phyloP scores from a whole-genome alignment of 2,888 invertebrate genomes.

The Drosophila greeni region DNA sequence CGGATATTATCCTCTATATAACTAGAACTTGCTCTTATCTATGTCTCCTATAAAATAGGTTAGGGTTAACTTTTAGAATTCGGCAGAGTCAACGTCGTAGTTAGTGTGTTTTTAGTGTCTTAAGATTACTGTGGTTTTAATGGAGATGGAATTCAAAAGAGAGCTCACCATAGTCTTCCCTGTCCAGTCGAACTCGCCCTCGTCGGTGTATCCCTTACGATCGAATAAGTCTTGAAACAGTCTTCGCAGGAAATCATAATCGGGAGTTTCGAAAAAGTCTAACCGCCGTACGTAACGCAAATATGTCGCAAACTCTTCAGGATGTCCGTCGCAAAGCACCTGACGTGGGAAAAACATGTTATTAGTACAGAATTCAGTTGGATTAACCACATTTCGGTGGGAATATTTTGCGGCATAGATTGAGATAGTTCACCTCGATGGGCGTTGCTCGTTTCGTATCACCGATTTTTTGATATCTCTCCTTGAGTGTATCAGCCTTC shows the following conservation, averaged over 20 bases:
- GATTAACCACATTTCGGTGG: not conserved
- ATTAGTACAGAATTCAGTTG: constrained; percentile 1
- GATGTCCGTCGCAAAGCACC: constrained; percentile 90
- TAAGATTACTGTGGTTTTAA: constrained; percentile 6
- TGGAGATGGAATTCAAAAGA: not conserved
- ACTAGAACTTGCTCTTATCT: constrained; percentile 41
- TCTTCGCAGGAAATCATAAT: constrained; percentile 98
- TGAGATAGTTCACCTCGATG: constrained; percentile 85
- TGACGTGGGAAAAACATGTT: constrained; percentile 56
- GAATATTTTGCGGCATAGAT: not conserved
- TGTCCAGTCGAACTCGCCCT: constrained; percentile 97
- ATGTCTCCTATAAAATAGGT: constrained; percentile 65
- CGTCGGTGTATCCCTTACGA: constrained; percentile 90
- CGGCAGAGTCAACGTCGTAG: constrained; percentile 38
- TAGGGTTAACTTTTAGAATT: constrained; percentile 53
- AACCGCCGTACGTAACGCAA: constrained; percentile 97
- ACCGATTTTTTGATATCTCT: constrained; percentile 99
- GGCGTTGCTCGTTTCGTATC: constrained; percentile 99
- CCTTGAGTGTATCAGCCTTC: constrained; percentile 99
- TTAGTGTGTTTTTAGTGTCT: constrained; percentile 6
- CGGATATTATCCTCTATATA: constrained; percentile 14
- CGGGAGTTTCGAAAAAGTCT: constrained; percentile 99
- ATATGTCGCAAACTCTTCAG: constrained; percentile 98
- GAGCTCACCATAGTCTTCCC: constrained; percentile 86
- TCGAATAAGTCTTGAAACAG: constrained; percentile 96